Evolutionary conservation across 1,140 invertebrate genomes (phyloP).

Genomic region (Bombus soroeensis): DNA sequence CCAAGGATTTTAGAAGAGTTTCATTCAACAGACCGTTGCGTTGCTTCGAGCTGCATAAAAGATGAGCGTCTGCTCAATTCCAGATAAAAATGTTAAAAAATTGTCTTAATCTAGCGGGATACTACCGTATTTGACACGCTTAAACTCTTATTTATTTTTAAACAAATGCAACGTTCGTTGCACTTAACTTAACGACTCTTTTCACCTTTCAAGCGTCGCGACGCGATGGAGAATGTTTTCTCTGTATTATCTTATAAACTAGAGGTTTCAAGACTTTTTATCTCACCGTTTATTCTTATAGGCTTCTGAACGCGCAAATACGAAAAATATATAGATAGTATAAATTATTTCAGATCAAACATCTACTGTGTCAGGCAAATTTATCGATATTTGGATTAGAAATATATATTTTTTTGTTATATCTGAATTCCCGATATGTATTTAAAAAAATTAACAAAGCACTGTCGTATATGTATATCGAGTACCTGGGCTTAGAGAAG

Average conservation of each 20-base stretch:
- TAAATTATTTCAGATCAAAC: too few relatives aligned
- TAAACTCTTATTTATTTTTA: not conserved
- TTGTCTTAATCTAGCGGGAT: not conserved
- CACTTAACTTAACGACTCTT: not conserved
- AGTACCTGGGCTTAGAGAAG: not conserved
- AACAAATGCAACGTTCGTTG: not conserved
- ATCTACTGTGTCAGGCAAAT: too few relatives aligned
- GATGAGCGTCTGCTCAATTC: not conserved
- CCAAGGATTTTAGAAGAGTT: not conserved
- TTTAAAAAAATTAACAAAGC: too few relatives aligned
- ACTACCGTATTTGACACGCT: not conserved
- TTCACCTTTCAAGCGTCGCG: not conserved
- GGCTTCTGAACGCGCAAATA: not conserved
- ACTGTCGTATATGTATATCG: too few relatives aligned
- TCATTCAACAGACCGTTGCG: not conserved
- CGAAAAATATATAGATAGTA: too few relatives aligned
- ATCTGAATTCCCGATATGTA: too few relatives aligned
- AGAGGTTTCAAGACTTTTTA: not conserved
- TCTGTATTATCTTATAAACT: not conserved
- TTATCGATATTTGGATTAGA: too few relatives aligned
- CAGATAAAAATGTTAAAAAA: not conserved
- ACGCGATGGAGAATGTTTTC: not conserved
- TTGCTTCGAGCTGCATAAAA: not conserved
- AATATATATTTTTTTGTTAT: too few relatives aligned
- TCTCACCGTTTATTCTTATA: not conserved